A percentile compares a stretch with the other conserved stretches of the same genome.
phyloP scores from a whole-genome alignment of 2,797 vertebrate species.

The Tenualosa thibaudeaui region DNA sequence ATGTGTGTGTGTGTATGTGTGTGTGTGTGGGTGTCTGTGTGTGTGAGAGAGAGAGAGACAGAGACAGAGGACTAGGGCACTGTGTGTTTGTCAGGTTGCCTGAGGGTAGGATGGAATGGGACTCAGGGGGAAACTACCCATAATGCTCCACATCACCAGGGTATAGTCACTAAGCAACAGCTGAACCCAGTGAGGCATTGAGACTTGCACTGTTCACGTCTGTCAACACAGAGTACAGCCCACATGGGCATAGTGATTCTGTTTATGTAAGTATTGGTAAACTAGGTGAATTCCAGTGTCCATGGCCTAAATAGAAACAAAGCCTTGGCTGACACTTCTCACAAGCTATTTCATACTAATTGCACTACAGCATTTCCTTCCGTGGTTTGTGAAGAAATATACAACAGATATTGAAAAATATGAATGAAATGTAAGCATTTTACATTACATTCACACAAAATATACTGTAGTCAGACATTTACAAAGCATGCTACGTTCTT shows the following conservation, averaged over 20 bases:
- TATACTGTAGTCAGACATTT: neutral
- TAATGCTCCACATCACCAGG: neutral
- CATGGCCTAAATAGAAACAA: neutral
- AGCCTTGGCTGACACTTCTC: neutral
- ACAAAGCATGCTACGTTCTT: neutral
- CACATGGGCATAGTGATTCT: neutral
- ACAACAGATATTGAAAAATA: too few relatives aligned
- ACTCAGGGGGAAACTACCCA: slow-evolving; percentile 16
- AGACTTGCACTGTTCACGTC: neutral
- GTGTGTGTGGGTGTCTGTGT: neutral
- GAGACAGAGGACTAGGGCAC: neutral
- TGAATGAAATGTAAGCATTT: too few relatives aligned
- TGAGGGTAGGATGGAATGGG: slow-evolving; percentile 24
- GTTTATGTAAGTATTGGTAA: neutral
- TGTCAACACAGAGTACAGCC: neutral
- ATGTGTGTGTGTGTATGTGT: neutral
- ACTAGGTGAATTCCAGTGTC: slow-evolving; percentile 10
- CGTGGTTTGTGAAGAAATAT: neutral
- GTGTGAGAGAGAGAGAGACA: neutral
- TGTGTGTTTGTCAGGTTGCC: neutral
- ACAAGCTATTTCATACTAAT: neutral
- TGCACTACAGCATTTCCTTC: neutral
- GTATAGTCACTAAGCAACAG: slow-evolving; percentile 1
- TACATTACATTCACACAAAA: neutral
- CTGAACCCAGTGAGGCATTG: neutral